Conservation (phyloP, 37 sponge, comb jelly and placozoan species). For the Ephydatia muelleri region DNA sequence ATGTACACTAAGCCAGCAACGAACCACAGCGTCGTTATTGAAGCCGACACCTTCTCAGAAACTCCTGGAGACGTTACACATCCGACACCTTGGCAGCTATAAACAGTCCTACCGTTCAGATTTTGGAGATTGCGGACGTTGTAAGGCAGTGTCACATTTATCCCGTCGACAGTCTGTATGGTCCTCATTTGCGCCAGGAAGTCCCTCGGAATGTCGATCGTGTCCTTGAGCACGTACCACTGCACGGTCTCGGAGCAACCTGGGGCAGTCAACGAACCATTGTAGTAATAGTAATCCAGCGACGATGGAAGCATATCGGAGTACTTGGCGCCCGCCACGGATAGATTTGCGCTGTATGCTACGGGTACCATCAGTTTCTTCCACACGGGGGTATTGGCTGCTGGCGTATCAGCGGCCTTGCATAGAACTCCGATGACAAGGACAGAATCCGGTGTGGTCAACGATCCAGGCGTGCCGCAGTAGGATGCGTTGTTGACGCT, state of each 20-base stretch:
- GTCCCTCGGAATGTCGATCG: conserved; percentile 21
- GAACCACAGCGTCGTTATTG: too few species aligned
- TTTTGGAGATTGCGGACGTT: conserved; percentile 19
- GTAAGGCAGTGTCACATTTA: not conserved
- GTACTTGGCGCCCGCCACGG: not conserved
- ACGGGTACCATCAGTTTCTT: not conserved
- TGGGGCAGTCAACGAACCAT: conserved; percentile 72
- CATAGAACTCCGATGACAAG: conserved; percentile 43
- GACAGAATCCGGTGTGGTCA: not conserved
- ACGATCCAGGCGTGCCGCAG: not conserved
- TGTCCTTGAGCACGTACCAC: too few species aligned
- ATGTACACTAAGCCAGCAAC: too few species aligned
- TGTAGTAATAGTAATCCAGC: conserved; percentile 49
- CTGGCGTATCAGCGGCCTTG: conserved; percentile 1
- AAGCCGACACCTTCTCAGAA: too few species aligned
- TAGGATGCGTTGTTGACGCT: not conserved
- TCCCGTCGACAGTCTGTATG: not conserved
- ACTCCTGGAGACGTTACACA: too few species aligned
- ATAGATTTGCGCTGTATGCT: not conserved
- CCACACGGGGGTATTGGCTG: conserved; percentile 1
- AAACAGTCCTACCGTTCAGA: too few species aligned
- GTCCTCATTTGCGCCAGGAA: conserved; percentile 25
- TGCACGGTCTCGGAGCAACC: conserved; percentile 48
- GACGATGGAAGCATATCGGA: conserved; percentile 31
- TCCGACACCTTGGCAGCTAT: conserved; percentile 10